Evolutionary conservation across 1,140 invertebrate species (phyloP).

Genomic region (Hesperophylax magnus): DNA sequence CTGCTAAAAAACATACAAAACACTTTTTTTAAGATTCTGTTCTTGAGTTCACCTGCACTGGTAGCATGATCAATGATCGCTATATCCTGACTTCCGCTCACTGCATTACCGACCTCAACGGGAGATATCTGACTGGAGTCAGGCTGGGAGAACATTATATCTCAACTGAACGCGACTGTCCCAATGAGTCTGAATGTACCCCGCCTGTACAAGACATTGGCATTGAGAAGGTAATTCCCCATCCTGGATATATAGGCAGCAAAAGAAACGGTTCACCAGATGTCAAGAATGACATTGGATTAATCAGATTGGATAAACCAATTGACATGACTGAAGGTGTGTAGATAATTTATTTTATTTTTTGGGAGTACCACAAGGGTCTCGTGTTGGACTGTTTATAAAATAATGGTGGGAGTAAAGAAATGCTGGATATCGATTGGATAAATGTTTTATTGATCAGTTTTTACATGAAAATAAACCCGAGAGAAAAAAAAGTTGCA

Average conservation of each 20-base stretch:
- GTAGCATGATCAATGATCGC: conserved; percentile 75
- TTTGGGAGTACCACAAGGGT: neutral
- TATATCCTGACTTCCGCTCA: conserved; percentile 82
- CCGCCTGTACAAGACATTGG: conserved; percentile 71
- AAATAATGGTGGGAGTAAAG: too few relatives aligned
- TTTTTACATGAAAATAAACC: too few relatives aligned
- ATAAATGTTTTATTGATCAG: too few relatives aligned
- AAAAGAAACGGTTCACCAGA: conserved; percentile 50
- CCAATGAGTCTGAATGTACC: conserved; percentile 65
- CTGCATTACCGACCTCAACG: conserved; percentile 71
- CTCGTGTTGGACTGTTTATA: neutral
- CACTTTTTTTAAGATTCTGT: neutral
- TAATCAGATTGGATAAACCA: neutral
- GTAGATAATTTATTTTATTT: neutral
- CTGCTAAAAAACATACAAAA: too few relatives aligned
- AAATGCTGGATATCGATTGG: too few relatives aligned
- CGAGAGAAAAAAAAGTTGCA: too few relatives aligned
- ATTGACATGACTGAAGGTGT: neutral
- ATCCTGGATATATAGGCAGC: conserved; percentile 68
- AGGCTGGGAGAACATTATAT: conserved; percentile 76
- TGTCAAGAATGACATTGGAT: conserved; percentile 75
- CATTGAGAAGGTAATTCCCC: conserved; percentile 71
- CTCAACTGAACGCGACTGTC: conserved; percentile 70
- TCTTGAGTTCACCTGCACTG: conserved; percentile 66
- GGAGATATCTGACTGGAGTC: conserved; percentile 66